Evolutionary conservation across 2,888 invertebrate genomes (phyloP).

Genomic region (Polia nebulosa): DNA sequence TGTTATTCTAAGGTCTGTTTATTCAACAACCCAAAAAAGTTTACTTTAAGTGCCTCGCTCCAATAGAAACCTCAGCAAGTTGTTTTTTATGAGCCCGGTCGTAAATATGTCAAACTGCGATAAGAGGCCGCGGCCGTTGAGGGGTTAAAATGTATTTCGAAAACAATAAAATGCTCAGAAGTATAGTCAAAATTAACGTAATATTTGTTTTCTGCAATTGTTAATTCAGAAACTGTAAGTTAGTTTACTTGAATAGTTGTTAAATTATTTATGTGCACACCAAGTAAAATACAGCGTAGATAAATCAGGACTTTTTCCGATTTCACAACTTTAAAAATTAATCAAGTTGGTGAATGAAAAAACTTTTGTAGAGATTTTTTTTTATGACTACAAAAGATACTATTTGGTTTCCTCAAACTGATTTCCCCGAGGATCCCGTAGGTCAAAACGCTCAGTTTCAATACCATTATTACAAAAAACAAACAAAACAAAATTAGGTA

Average conservation of each 20-base stretch:
- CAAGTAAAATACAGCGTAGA: background rate
- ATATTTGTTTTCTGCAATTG: no score
- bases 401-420: background rate
- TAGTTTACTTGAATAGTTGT: background rate
- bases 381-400: background rate
- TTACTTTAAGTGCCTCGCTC: no score
- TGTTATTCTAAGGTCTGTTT: no score
- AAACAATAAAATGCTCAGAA: no score
- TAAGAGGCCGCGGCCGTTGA: no score
- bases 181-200: no score
- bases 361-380: background rate
- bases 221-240: no score
- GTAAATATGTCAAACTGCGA: no score
- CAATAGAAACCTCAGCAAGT: no score
- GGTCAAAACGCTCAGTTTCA: conserved; percentile 8
- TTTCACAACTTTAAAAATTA: background rate
- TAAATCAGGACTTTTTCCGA: background rate
- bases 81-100: no score
- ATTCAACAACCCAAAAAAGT: no score
- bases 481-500: conserved; percentile 28
- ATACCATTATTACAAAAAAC: conserved; percentile 3
- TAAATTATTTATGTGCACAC: background rate
- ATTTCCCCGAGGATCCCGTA: conserved; percentile 33
- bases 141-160: no score
- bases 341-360: background rate